Evolutionary conservation across 2,888 invertebrate species (phyloP).

Genomic region (Congeria kusceri): DNA sequence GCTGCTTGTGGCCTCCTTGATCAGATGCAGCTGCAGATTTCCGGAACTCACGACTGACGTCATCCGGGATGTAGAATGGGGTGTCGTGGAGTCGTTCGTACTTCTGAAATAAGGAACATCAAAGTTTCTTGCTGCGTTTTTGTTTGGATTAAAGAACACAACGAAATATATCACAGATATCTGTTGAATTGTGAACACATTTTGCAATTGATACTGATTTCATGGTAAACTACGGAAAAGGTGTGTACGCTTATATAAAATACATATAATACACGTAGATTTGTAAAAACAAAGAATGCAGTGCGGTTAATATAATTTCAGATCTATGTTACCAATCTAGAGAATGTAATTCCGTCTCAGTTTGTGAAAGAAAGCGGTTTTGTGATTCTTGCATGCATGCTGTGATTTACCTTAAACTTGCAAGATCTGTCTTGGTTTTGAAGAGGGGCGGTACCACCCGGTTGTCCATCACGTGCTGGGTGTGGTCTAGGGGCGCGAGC

Average conservation of each 20-base stretch:
- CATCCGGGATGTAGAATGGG: background rate
- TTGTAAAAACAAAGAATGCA: no score
- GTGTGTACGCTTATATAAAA: no score
- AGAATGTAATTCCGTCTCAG: no score
- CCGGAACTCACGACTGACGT: background rate
- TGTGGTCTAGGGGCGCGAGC: constrained; percentile 12
- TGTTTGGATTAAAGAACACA: background rate
- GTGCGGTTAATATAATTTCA: no score
- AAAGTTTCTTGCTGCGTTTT: background rate
- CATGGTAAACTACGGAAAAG: no score
- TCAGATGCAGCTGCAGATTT: background rate
- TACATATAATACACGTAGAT: no score
- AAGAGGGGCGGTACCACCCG: background rate
- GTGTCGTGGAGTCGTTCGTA: background rate
- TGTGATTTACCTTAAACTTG: background rate
- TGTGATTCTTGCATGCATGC: no score
- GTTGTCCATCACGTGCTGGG: constrained; percentile 1
- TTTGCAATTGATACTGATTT: no score
- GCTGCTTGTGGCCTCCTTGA: constrained; percentile 2
- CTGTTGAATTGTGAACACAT: background rate
- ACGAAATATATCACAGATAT: background rate
- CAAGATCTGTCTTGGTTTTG: background rate
- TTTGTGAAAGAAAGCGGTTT: no score
- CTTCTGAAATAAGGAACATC: background rate
- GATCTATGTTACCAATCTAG: no score